Conservation (phyloP, 30 jellyfish, hydroid and myxozoan genomes). For the Phacellophora camtschatica region DNA sequence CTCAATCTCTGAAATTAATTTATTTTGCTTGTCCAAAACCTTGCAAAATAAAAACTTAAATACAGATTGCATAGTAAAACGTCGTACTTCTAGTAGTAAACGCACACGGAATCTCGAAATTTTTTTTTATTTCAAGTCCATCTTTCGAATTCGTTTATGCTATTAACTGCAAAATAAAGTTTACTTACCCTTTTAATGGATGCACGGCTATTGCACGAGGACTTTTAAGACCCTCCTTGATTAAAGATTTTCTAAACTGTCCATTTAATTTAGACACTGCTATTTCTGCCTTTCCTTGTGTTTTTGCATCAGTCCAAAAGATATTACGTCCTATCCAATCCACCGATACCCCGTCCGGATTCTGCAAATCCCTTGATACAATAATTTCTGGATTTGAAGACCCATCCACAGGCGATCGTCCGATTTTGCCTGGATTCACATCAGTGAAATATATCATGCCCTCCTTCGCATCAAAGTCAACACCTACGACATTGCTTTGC, state of each 20-base stretch:
- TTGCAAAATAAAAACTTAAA: too few relatives aligned
- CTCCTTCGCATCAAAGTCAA: slow-evolving; percentile 80
- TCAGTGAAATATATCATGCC: slow-evolving; percentile 71
- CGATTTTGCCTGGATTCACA: slow-evolving; percentile 78
- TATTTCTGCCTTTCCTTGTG: slow-evolving; percentile 68
- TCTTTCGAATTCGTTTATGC: too few relatives aligned
- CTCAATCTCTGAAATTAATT: too few relatives aligned
- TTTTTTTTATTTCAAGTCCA: too few relatives aligned
- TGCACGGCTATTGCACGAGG: slow-evolving; percentile 95
- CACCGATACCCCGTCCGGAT: slow-evolving; percentile 94
- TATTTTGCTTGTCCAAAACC: too few relatives aligned
- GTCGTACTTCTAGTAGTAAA: too few relatives aligned
- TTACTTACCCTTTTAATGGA: slow-evolving; percentile 94
- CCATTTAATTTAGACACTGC: slow-evolving; percentile 80
- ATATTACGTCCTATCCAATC: slow-evolving; percentile 93
- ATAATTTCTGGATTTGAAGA: slow-evolving; percentile 57
- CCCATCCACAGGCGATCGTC: slow-evolving; percentile 65
- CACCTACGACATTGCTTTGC: slow-evolving; percentile 87
- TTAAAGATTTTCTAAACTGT: slow-evolving; percentile 31
- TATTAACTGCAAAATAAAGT: too few relatives aligned
- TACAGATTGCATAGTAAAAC: too few relatives aligned
- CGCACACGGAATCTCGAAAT: too few relatives aligned
- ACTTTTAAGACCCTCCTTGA: slow-evolving; percentile 53
- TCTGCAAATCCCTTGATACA: slow-evolving; percentile 46
- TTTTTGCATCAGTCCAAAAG: slow-evolving; percentile 80